Conservation (phyloP, 2,888 invertebrate species). For the Crocallis elinguaria region DNA sequence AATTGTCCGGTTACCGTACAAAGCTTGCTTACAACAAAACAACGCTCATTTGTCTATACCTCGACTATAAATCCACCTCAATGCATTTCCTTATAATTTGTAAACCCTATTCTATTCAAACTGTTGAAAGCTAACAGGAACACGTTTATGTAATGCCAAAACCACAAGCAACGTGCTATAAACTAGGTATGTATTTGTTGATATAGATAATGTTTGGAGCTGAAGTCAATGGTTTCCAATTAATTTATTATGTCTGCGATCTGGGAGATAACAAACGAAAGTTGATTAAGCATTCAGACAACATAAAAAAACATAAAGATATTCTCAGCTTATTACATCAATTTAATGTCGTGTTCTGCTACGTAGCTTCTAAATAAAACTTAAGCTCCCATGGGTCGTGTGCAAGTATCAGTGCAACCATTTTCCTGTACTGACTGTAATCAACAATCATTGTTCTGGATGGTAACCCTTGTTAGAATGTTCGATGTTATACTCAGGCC, state of each 20-base stretch:
- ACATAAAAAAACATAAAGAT: neutral
- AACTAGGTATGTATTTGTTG: neutral
- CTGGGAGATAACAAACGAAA: neutral
- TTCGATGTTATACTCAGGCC: conserved; percentile 46
- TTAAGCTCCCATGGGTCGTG: too few species aligned
- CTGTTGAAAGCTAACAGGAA: conserved; percentile 24
- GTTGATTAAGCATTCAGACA: neutral
- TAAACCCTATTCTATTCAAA: conserved; percentile 18
- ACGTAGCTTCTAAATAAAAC: too few species aligned
- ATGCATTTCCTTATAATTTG: conserved; percentile 25
- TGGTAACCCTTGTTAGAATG: neutral
- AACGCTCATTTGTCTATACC: conserved; percentile 29
- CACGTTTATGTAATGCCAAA: conserved; percentile 27
- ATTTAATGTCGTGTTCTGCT: too few species aligned
- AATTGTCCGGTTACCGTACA: conserved; percentile 26
- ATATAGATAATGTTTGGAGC: neutral
- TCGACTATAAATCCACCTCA: conserved; percentile 19
- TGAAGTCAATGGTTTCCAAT: neutral
- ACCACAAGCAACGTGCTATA: conserved; percentile 31
- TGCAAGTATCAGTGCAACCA: neutral
- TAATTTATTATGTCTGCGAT: neutral
- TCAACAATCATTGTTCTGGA: neutral
- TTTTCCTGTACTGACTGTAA: neutral
- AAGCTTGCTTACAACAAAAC: conserved; percentile 4
- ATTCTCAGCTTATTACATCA: too few species aligned